Conservation (phyloP, 2,113 vertebrate species). For the Grammomys surdaster region DNA sequence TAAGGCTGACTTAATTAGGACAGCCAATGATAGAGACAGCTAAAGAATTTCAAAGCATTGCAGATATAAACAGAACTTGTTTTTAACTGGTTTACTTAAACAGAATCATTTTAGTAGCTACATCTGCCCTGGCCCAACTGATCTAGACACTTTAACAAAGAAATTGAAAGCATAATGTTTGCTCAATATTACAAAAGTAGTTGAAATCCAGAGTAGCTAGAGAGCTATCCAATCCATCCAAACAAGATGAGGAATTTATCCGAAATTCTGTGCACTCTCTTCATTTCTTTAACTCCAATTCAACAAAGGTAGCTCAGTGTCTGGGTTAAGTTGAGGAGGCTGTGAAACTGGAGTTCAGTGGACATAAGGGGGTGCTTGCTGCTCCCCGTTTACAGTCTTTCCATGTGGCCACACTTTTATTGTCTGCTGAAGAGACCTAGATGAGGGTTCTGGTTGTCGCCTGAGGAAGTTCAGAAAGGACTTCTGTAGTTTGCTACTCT, state of each 20-base stretch:
- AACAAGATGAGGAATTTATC: neutral
- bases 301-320: neutral
- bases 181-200: constrained; percentile 56
- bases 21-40: constrained; percentile 60
- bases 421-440: neutral
- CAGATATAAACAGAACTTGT: constrained; percentile 31
- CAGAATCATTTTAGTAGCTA: constrained; percentile 24
- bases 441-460: neutral
- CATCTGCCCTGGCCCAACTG: neutral
- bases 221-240: neutral
- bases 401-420: neutral
- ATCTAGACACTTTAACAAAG: constrained; percentile 59
- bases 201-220: neutral
- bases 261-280: neutral
- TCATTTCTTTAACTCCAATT: neutral
- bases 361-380: neutral
- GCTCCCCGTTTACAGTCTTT: neutral
- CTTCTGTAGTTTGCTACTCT: neutral
- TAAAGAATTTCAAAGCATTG: neutral
- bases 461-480: neutral
- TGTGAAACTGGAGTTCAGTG: neutral
- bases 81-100: constrained; percentile 21
- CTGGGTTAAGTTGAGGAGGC: constrained; percentile 38
- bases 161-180: constrained; percentile 65
- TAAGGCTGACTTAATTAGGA: constrained; percentile 62